These are phyloP conservation scores for Agelas oroides DNA, from an alignment of 37 sponge, comb jelly and placozoan genomes.

Conservation along the genomic window DNA sequence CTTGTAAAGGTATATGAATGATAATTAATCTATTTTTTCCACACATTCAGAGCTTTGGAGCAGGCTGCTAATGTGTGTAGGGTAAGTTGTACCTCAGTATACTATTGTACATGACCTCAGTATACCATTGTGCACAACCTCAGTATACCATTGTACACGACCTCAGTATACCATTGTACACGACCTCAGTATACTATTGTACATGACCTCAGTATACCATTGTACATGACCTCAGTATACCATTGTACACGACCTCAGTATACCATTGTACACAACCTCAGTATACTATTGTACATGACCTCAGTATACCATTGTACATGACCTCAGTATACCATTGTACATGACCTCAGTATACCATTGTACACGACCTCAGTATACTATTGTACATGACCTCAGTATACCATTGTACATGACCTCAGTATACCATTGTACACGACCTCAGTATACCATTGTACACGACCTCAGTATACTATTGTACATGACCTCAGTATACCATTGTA, in stretches of 20 bases:
- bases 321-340: no score
- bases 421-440: not conserved
- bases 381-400: no score
- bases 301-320: no score
- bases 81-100: conserved; percentile 31
- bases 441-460: not conserved
- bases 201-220: no score
- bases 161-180: not conserved
- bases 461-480: not conserved
- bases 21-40: not conserved
- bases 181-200: no score
- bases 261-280: no score
- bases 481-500: no score
- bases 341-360: no score
- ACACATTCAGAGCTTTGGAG: conserved; percentile 50
- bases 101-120: not conserved
- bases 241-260: no score
- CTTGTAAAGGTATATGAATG: conserved; percentile 2
- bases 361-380: no score
- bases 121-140: not conserved
- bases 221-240: no score
- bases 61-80: conserved; percentile 69
- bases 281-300: not conserved
- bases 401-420: not conserved
- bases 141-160: not conserved